Conservation (phyloP, 2,888 invertebrate species). For the Agrochola lota region DNA sequence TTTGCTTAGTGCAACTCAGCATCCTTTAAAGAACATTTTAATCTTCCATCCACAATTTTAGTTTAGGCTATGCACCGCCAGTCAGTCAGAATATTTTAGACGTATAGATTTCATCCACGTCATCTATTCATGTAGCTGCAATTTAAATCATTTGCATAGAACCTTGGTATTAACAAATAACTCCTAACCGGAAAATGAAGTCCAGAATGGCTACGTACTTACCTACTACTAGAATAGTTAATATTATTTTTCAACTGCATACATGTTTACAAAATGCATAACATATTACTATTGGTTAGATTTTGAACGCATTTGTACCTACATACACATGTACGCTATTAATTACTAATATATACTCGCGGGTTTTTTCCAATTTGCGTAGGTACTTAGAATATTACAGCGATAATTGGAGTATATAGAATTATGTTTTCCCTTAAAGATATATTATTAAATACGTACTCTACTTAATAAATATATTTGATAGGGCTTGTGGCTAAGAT, state of each 20-base stretch:
- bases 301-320: slow-evolving; percentile 29
- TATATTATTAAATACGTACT: neutral
- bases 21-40: no score
- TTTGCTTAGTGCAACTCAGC: neutral
- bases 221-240: slow-evolving; percentile 15
- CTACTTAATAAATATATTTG: slow-evolving; percentile 4
- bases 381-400: slow-evolving; percentile 3
- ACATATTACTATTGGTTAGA: slow-evolving; percentile 23
- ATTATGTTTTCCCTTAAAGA: slow-evolving; percentile 31
- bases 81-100: neutral
- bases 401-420: slow-evolving; percentile 30
- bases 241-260: slow-evolving; percentile 15
- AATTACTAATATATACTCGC: slow-evolving; percentile 15
- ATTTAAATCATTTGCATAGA: slow-evolving; percentile 37
- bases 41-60: neutral
- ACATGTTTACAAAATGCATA: slow-evolving; percentile 15
- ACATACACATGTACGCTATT: slow-evolving; percentile 6
- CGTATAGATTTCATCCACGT: neutral
- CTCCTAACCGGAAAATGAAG: slow-evolving; percentile 49
- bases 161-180: slow-evolving; percentile 32
- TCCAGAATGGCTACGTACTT: slow-evolving; percentile 30
- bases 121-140: neutral
- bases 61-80: neutral
- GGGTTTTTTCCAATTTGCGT: slow-evolving; percentile 51
- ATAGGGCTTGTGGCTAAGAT: no score